Conservation (phyloP, 2,113 vertebrate genomes). For the Barbus barbus region DNA sequence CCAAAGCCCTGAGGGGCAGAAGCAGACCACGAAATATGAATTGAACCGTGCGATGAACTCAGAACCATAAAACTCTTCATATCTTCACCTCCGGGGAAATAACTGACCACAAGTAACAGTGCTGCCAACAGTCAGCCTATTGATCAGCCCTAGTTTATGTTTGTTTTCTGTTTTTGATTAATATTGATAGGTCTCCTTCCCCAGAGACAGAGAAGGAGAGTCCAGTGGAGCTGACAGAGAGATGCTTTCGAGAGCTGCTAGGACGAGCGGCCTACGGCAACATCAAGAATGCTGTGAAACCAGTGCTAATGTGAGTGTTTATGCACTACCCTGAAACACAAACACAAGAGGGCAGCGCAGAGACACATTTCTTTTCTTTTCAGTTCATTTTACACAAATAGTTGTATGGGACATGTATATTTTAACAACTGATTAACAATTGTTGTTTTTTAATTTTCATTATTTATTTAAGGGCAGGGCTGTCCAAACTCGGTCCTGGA, state of each 20-base stretch:
- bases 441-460: too few species aligned
- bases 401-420: too few species aligned
- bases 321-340: background rate
- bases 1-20: background rate
- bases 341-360: constrained; percentile 20
- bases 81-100: background rate
- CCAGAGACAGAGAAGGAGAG: constrained; percentile 79
- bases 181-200: constrained; percentile 78
- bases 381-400: too few species aligned
- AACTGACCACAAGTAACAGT: too few species aligned
- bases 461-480: too few species aligned
- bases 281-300: constrained; percentile 88
- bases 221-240: constrained; percentile 84
- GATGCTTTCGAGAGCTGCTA: constrained; percentile 87
- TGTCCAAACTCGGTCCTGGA: too few species aligned
- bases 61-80: background rate
- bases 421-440: too few species aligned
- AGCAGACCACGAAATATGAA: background rate
- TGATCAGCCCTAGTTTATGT: background rate
- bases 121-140: background rate
- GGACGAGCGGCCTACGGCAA: constrained; percentile 87
- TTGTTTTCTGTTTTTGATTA: constrained; percentile 43
- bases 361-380: too few species aligned
- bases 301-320: constrained; percentile 85
- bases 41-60: background rate